These are phyloP conservation scores for Periophthalmus modestus DNA, from an alignment of 2,113 vertebrate species.

Conservation along the genomic window DNA sequence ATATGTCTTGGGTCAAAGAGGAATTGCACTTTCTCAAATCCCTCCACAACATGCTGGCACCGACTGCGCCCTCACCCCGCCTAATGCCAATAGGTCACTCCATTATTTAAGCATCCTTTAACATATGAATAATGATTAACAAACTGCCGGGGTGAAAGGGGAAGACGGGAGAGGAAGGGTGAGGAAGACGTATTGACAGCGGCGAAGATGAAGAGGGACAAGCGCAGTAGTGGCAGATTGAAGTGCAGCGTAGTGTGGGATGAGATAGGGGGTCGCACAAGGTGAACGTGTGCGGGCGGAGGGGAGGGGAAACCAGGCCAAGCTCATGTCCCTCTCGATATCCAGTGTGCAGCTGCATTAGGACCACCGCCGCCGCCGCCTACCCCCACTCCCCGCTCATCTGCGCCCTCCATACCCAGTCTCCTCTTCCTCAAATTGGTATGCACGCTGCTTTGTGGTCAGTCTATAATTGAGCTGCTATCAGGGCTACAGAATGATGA, in stretches of 20 bases:
- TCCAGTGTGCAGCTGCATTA: conserved; percentile 47
- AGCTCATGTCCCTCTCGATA: conserved; percentile 66
- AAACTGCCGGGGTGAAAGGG: not conserved
- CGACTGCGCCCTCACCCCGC: conserved; percentile 44
- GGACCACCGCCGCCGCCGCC: conserved; percentile 25
- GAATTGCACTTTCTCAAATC: not conserved
- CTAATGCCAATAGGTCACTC: conserved; percentile 38
- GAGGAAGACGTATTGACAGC: conserved; percentile 18
- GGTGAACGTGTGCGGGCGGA: conserved; percentile 59
- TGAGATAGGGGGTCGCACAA: conserved; percentile 62
- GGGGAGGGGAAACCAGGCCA: conserved; percentile 55
- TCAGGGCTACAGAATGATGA: conserved; percentile 40
- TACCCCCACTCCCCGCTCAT: no score
- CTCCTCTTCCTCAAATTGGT: conserved; percentile 49
- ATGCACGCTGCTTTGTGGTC: conserved; percentile 61
- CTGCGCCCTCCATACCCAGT: not conserved
- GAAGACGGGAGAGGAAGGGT: conserved; percentile 1
- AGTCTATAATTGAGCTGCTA: conserved; percentile 59
- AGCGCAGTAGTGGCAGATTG: conserved; percentile 37
- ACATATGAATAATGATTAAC: conserved; percentile 45
- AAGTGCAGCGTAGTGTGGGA: conserved; percentile 54
- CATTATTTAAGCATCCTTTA: conserved; percentile 58
- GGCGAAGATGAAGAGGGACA: conserved; percentile 33
- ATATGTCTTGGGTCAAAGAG: not conserved
- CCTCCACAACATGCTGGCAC: conserved; percentile 9